Evolutionary conservation across 2,888 invertebrate species (phyloP), one percentile per base, ranked within the genome.

Genomic region (Ypsolopha scabrella): DNA sequence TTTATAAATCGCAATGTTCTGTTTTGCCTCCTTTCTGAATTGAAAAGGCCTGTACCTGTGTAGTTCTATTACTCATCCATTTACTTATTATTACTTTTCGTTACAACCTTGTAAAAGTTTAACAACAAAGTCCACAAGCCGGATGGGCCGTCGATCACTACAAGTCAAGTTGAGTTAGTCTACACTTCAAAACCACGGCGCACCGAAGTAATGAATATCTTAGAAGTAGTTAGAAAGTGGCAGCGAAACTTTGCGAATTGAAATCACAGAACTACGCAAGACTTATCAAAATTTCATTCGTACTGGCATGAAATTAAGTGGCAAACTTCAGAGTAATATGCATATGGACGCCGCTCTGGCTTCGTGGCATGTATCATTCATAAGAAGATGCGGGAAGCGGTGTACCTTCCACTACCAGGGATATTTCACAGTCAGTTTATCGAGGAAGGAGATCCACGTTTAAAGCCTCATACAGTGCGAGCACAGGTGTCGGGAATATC

Each of bases 381-480:
- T 81, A 81, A 78, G 80, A 70, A 79, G 75, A 79, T 75, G 74
- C 68, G 73, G 63, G 24, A 61, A 6, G 11, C 39, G 39, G 10
- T 9, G 39, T n/a, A 39, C 68, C 73, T n/a, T n/a, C n/a, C 69
- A 67, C 72, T 75, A 69, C 75, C 72, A 72, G 73, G 75, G 77
- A 82, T 82, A 83, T 81, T 80, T 83, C 78, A 81, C 80, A 80
- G 73, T 73, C 75, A 77, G 79, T 82, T 81, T 82, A 80, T 83
- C 80, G 80, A 78, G 73, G 72, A 74, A 77, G 73, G 72, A 68
- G 75, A 73, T 66, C 66, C 77, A 77, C 75, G 75, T 76, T 81
- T 82, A 83, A 81, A 82, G 76, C 76, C 81, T 80, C 81, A 81
- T 81, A 81, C 74, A 81, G 76, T 76, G 68, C 70, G 76, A 68